Percentiles rank a stretch among this genome's conserved stretches.
Conservation (phyloP, 2,113 vertebrate species). For the Myotis davidii region DNA sequence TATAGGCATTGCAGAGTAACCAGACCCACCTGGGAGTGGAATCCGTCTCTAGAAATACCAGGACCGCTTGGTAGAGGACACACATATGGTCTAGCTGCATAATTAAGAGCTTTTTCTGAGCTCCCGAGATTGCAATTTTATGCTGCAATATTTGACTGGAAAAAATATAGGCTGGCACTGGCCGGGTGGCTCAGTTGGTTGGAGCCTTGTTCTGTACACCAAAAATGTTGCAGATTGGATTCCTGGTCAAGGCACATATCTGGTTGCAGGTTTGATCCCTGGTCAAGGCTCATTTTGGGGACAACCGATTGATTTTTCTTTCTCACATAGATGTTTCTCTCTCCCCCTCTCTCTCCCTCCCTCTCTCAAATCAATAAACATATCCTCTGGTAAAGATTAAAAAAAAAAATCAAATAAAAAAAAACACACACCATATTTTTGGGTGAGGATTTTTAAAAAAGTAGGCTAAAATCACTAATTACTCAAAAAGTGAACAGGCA, state of each 20-base stretch:
- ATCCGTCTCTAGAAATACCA: not conserved
- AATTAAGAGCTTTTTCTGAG: not conserved
- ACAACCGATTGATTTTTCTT: not conserved
- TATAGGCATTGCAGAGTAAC: not conserved
- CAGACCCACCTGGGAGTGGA: not conserved
- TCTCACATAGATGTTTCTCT: not conserved
- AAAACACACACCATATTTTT: no score
- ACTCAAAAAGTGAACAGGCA: not conserved
- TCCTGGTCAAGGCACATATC: not conserved
- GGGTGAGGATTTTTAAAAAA: not conserved
- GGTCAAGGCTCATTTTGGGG: not conserved
- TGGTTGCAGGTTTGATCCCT: no score
- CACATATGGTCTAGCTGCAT: not conserved
- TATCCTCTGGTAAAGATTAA: no score
- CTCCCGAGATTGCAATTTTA: not conserved
- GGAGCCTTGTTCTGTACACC: not conserved
- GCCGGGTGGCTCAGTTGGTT: not conserved
- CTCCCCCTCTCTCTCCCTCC: not conserved
- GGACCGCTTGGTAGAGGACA: not conserved
- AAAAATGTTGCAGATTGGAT: not conserved
- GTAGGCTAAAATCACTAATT: not conserved
- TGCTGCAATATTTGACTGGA: not conserved
- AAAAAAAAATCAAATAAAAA: no score
- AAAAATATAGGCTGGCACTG: not conserved
- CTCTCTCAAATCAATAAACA: no score